Conservation (phyloP, 92 coral and sea anemone genomes). For the Porites rus region DNA sequence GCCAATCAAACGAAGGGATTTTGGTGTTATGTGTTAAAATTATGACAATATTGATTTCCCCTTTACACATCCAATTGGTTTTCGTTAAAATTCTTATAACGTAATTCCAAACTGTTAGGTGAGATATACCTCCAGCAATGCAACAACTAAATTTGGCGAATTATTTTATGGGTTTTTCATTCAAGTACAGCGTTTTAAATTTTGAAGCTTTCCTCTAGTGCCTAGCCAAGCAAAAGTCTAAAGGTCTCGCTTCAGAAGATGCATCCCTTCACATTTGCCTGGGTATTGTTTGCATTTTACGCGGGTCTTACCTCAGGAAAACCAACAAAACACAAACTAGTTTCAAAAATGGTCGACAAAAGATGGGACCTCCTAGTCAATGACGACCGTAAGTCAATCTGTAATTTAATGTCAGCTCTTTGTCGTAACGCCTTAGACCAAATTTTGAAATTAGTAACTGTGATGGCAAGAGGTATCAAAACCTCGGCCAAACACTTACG, state of each 20-base stretch:
- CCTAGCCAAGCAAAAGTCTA: conserved; percentile 12
- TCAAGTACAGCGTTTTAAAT: not conserved
- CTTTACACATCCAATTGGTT: conserved; percentile 29
- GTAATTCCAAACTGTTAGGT: conserved; percentile 40
- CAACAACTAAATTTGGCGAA: conserved; percentile 32
- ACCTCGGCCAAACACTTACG: not conserved
- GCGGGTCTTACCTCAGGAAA: conserved; percentile 24
- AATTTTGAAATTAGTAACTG: not conserved
- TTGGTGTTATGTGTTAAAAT: not conserved
- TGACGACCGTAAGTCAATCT: conserved; percentile 78
- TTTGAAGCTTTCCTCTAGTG: not conserved
- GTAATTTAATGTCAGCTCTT: not conserved
- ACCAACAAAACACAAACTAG: conserved; percentile 22
- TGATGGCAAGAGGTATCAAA: not conserved
- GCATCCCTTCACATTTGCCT: conserved; percentile 30
- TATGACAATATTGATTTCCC: not conserved
- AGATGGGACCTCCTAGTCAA: conserved; percentile 88
- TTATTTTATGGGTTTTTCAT: conserved; percentile 18
- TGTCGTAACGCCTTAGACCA: not conserved
- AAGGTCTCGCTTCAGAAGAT: conserved; percentile 1
- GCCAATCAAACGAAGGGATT: conserved; percentile 18
- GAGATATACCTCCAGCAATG: conserved; percentile 42
- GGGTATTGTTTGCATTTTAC: conserved; percentile 33
- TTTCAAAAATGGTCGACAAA: conserved; percentile 53
- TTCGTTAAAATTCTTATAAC: conserved; percentile 14